Percentiles rank a stretch among this genome's conserved stretches.
Conservation (phyloP, 2,113 vertebrate species). For the Brachirus orientalis region DNA sequence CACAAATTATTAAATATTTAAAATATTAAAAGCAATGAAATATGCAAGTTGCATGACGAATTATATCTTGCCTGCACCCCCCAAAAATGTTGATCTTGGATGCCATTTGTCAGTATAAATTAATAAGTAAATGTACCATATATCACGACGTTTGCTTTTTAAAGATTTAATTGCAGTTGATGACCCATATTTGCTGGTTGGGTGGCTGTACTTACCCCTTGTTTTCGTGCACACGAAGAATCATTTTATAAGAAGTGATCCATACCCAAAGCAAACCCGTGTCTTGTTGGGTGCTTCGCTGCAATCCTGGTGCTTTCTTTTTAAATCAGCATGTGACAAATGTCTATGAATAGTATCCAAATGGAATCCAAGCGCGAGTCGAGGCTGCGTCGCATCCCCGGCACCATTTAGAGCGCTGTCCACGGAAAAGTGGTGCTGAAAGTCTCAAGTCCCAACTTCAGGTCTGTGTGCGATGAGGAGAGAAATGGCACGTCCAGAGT, state of each 20-base stretch:
- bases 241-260: slow-evolving; percentile 56
- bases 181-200: slow-evolving; percentile 37
- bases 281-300: slow-evolving; percentile 11
- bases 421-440: slow-evolving; percentile 69
- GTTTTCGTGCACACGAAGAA: slow-evolving; percentile 40
- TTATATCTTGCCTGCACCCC: neutral
- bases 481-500: slow-evolving; percentile 25
- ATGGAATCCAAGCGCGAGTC: slow-evolving; percentile 47
- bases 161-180: slow-evolving; percentile 3
- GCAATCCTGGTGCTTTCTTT: neutral
- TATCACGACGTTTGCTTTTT: slow-evolving; percentile 24
- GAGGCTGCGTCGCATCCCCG: slow-evolving; percentile 51
- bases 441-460: slow-evolving; percentile 76
- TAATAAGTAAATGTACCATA: slow-evolving; percentile 12
- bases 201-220: slow-evolving; percentile 60
- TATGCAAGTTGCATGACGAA: neutral
- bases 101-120: neutral
- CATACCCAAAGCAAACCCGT: slow-evolving; percentile 56
- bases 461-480: slow-evolving; percentile 14
- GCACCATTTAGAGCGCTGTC: slow-evolving; percentile 60
- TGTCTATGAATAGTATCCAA: slow-evolving; percentile 63
- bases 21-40: neutral
- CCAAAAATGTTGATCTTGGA: neutral
- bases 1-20: neutral
- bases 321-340: slow-evolving; percentile 34